Conservation (phyloP, 2,888 invertebrate species). For the Stratiomys singularior region DNA sequence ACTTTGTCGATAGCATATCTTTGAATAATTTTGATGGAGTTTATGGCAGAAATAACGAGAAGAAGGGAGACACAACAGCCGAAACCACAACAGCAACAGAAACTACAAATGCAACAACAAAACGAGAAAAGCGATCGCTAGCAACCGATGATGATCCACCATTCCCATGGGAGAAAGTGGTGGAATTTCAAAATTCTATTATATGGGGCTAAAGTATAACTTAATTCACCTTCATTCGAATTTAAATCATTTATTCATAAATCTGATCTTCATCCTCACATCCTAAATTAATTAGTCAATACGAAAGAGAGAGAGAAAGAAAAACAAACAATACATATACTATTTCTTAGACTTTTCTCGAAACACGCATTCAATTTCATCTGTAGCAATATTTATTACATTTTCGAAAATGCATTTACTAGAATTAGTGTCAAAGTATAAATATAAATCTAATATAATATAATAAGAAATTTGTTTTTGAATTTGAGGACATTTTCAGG, state of each 20-base stretch:
- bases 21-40: conserved; percentile 61
- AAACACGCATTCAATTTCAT: conserved; percentile 32
- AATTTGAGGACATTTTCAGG: too few relatives aligned
- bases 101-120: conserved; percentile 48
- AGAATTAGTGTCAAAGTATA: conserved; percentile 54
- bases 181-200: conserved; percentile 74
- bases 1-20: conserved; percentile 60
- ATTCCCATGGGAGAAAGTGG: conserved; percentile 83
- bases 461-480: too few relatives aligned
- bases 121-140: conserved; percentile 48
- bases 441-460: conserved; percentile 1
- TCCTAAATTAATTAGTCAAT: not conserved
- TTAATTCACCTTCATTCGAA: conserved; percentile 1
- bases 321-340: too few relatives aligned
- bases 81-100: conserved; percentile 57
- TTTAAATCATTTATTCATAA: conserved; percentile 41
- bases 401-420: conserved; percentile 63
- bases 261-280: conserved; percentile 13
- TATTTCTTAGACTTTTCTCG: not conserved
- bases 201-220: conserved; percentile 71
- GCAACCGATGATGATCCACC: conserved; percentile 67
- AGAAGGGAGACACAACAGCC: conserved; percentile 60
- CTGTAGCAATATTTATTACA: conserved; percentile 44
- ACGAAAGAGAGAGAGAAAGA: too few relatives aligned
- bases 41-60: conserved; percentile 63